Base-by-base conservation (phyloP, 2,888 invertebrate species). In the Apoda limacodes region DNA sequence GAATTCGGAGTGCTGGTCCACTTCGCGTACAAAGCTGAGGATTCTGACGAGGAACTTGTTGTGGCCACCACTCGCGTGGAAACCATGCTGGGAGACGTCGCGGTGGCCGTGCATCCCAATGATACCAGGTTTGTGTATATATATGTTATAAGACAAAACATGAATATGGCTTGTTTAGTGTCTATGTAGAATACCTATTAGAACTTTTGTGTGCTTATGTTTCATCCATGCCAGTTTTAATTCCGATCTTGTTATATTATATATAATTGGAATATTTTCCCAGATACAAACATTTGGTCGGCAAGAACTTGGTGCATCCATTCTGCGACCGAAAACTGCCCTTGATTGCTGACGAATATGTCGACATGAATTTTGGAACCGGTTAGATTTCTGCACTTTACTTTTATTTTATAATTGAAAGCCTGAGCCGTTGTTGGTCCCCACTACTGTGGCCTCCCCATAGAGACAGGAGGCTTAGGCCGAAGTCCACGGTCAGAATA, bases 61-160 rank as follows among this genome's bases (percentile, higher is more conserved):
- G 98, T 99, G 13, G 96, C 98, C 1, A 99, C 99, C 2, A 99
- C 99, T 0, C 89, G 99, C 52, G 88, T 98, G 13, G 99, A 99
- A 82, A 99, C 99, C 1, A 98, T 99, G 94, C 75, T 99, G 7
- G 93, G 98, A 2, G 99, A 99, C 66, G 92, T 95, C 0, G 99
- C 96, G 1, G 90, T 99, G 2, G 98, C 98, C n/a, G 97, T 99
- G 1, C 92, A 99, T 75, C 98, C 99, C 0, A 83, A 90, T 2
- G 97, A 99, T 55, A 63, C 72, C 3, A 85, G 98, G 49, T 72
- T n/a, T n/a, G n/a, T n/a, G n/a, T n/a, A n/a, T n/a, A n/a, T n/a
- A n/a, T n/a, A n/a, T n/a, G n/a, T n/a, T n/a, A n/a, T n/a, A n/a
- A n/a, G n/a, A n/a, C n/a, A n/a, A n/a, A n/a, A n/a, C n/a, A n/a